Evolutionary conservation across 2,797 vertebrate genomes (phyloP).

Genomic region (Siniperca undulata): DNA sequence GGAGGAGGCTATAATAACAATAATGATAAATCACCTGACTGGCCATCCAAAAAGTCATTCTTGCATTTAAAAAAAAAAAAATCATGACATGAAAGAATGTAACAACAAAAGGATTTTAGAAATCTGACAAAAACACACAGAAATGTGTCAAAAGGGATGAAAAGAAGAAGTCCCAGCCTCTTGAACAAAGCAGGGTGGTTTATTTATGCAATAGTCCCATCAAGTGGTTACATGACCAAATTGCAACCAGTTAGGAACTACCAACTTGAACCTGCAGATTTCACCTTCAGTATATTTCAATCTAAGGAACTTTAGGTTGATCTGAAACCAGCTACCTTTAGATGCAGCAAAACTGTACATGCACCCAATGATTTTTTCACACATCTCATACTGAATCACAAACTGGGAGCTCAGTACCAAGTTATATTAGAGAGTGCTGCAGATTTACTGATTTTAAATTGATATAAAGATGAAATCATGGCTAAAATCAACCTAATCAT

Average conservation of each 20-base stretch:
- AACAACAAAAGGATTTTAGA: background rate
- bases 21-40: conserved; percentile 45
- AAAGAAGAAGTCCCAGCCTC: background rate
- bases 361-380: no score
- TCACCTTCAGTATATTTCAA: background rate
- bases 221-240: conserved; percentile 68
- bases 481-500: background rate
- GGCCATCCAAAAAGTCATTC: conserved; percentile 46
- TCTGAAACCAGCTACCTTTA: no score
- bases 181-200: background rate
- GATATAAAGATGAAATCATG: background rate
- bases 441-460: background rate
- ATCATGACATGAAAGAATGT: background rate
- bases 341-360: no score
- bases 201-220: conserved; percentile 65
- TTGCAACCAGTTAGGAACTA: conserved; percentile 25
- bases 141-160: background rate
- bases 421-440: background rate
- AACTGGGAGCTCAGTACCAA: background rate
- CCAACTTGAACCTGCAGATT: rapidly evolving
- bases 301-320: no score
- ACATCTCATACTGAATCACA: no score
- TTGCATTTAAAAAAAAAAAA: background rate
- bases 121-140: background rate
- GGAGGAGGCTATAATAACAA: conserved; percentile 54